Evolutionary conservation across 2,888 invertebrate species (phyloP).

Genomic region (Melinaea menophilus): DNA sequence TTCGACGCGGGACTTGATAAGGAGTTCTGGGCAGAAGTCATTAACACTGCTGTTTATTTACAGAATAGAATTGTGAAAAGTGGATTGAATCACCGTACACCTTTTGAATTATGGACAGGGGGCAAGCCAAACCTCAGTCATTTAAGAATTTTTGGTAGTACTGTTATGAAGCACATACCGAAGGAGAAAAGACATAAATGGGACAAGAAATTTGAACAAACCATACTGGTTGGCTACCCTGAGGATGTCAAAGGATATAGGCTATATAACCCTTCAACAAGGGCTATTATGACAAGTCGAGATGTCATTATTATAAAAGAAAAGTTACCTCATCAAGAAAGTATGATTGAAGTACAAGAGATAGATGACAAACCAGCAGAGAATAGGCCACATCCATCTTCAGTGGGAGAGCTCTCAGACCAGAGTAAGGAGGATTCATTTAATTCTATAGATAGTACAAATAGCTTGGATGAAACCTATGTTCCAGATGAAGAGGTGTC

Average conservation of each 20-base stretch:
- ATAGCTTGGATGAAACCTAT: too few species aligned
- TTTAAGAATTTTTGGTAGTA: constrained; percentile 16
- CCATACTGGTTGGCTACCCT: too few species aligned
- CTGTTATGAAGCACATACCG: constrained; percentile 30
- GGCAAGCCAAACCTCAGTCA: constrained; percentile 29
- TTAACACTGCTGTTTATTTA: too few species aligned
- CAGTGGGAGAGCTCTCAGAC: too few species aligned
- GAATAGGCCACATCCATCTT: too few species aligned
- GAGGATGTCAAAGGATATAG: constrained; percentile 33
- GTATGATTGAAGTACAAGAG: background rate
- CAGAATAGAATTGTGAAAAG: constrained; percentile 4
- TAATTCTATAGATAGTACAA: too few species aligned
- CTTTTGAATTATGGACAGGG: constrained; percentile 30
- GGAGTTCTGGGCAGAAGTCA: too few species aligned
- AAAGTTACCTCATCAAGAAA: constrained; percentile 1
- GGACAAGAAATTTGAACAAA: too few species aligned
- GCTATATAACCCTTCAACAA: constrained; percentile 24
- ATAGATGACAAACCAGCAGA: too few species aligned
- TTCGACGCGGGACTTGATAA: background rate
- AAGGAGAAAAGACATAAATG: constrained; percentile 20
- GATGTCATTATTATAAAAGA: constrained; percentile 23
- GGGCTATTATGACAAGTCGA: constrained; percentile 22
- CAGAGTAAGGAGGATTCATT: too few species aligned
- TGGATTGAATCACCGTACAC: constrained; percentile 23
- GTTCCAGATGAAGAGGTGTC: too few species aligned